Evolutionary conservation across 2,888 invertebrate genomes (phyloP), one percentile per base, ranked within the genome.

Genomic region (Alentia gelatinosa): DNA sequence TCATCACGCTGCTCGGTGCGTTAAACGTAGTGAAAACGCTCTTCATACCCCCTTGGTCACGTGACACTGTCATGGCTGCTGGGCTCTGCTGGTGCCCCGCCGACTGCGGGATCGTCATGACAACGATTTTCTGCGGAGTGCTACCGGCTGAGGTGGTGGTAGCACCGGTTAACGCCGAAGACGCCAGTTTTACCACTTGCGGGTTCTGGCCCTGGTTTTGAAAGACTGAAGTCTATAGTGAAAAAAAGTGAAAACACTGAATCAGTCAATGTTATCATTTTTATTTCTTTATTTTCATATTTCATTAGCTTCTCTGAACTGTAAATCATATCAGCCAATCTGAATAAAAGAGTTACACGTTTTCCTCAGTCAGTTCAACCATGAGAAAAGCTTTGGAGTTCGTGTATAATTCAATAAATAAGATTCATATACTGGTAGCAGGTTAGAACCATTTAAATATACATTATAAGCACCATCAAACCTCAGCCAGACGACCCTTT

Each of bases 111-210:
- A 94, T 90, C 9, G 94, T 93, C 91, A 94, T 93, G 4, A 94
- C 94, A 19, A 94, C 94, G 75, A 94, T 93, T 91, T 94, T 94
- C 91, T 93, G 94, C 42, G 92, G 92, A n/a, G 92, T 89, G 33
- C 74, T 35, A 3, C 33, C 33, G n/a, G 56, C 5, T 23, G 50
- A 86, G 19, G 90, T 50, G 5, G 33, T 89, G 19, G 42, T 63
- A 5, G 89, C 19, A 4, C 74, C 74, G 33, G 30, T 74, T 4
- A 74, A 15, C 5, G 68, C n/a, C 15, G 91, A 91, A 12, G 92
- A 89, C n/a, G 90, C 91, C 0, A 92, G 63, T 68, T 92, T 91
- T 23, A 92, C 90, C 9, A 92, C 83, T 9, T 91, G 90, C 40
- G 40, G 92, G 39, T 35, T 88, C 3, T n/a, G 42, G 7, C 91